phyloP scores from a whole-genome alignment of 2,113 vertebrate genomes.

The Dipodomys stephensi region DNA sequence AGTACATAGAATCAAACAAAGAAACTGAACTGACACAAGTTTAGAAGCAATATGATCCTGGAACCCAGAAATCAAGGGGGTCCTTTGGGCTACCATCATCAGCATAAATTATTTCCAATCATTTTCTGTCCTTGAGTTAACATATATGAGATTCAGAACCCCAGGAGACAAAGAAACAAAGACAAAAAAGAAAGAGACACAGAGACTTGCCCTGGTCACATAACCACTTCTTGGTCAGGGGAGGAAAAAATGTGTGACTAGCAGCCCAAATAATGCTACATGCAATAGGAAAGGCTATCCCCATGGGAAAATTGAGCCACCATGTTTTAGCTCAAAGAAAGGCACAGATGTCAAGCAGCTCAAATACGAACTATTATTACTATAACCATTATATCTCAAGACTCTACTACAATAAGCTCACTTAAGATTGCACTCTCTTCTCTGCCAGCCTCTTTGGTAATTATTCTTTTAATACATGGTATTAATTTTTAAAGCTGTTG shows the following conservation, averaged over 20 bases:
- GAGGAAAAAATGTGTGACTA: background rate
- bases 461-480: constrained; percentile 4
- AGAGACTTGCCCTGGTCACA: background rate
- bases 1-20: background rate
- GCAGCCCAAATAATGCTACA: background rate
- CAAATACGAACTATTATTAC: background rate
- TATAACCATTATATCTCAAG: background rate
- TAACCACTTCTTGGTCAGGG: background rate
- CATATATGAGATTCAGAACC: constrained; percentile 13
- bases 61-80: background rate
- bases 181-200: background rate
- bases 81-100: background rate
- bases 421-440: background rate
- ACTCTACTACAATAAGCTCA: background rate
- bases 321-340: background rate
- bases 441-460: background rate
- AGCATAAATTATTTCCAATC: background rate
- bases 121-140: background rate
- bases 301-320: background rate
- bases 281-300: background rate
- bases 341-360: background rate
- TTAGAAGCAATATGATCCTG: background rate
- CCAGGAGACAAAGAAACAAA: background rate
- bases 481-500: constrained; percentile 55
- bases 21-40: constrained; percentile 10